Evolutionary conservation across 2,888 invertebrate genomes (phyloP), one percentile per base, ranked within the genome.

Genomic region (Orchestes rusci): DNA sequence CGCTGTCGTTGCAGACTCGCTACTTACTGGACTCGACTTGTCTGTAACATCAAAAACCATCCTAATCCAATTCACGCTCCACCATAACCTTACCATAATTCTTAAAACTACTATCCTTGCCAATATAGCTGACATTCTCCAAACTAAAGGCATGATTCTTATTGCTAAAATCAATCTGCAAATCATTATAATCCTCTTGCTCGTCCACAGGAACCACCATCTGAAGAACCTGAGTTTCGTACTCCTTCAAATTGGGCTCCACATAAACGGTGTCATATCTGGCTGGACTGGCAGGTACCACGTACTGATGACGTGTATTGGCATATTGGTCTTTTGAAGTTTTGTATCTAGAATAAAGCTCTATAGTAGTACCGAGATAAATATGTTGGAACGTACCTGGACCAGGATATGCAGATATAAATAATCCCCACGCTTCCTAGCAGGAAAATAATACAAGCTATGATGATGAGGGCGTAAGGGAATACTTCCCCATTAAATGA

Each of bases 351-450:
- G n/a, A n/a, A n/a, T n/a, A n/a, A n/a, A n/a, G n/a, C n/a, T n/a
- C n/a, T n/a, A n/a, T n/a, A n/a, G n/a, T n/a, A 23, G 5, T 23
- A 36, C n/a, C 13, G n/a, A 37, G 23, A n/a, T 37, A n/a, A 2
- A 16, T 17, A 12, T 27, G 12, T 2, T 27, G 16, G 32, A 15
- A 63, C 70, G 71, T 66, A 90, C 89, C 86, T 86, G 42, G 90
- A 88, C 90, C 93, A 94, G 1, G 92, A 92, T 39, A 92, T 82
- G 66, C 93, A 91, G 48, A 94, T 90, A 63, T 94, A 93, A 39
- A 92, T 80, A 35, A 94, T 92, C 4, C 92, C 94, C 38, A 88
- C 84, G 8, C 86, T 75, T 5, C 90, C 90, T 5, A 92, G 77
- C 2, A 94, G 77, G 28, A 93, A 77, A 48, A 94, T 93, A n/a